These are phyloP conservation scores for Temnothorax nylanderi DNA, from an alignment of 1,140 invertebrate species.

Conservation along the genomic window DNA sequence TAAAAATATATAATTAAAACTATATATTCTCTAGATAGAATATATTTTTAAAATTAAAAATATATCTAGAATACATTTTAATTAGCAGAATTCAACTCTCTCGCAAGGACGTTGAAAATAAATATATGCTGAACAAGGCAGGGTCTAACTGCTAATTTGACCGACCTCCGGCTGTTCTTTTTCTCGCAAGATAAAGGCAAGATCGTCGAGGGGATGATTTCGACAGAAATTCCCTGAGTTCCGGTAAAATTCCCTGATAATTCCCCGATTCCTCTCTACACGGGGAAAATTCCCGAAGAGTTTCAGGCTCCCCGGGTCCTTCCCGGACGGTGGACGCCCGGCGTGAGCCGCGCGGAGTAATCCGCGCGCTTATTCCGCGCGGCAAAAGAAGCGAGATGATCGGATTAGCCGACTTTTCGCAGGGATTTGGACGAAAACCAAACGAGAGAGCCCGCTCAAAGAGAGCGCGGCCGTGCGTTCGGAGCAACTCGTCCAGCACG, in stretches of 20 bases:
- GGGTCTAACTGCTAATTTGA: background rate
- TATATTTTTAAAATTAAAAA: background rate
- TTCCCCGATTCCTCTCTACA: background rate
- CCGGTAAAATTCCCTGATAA: slow-evolving; percentile 13
- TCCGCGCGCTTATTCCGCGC: slow-evolving; percentile 36
- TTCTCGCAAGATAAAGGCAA: background rate
- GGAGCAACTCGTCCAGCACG: slow-evolving; percentile 81
- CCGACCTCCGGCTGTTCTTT: background rate
- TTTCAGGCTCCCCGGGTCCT: background rate
- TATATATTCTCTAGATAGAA: background rate
- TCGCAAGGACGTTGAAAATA: background rate
- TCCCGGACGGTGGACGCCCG: background rate
- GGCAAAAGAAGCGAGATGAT: slow-evolving; percentile 51
- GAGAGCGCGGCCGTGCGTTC: slow-evolving; percentile 34
- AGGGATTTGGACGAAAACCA: slow-evolving; percentile 60
- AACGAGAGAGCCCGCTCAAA: slow-evolving; percentile 67
- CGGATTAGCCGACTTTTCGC: slow-evolving; percentile 58
- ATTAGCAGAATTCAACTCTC: background rate
- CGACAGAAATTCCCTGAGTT: slow-evolving; percentile 8
- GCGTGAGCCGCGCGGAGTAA: background rate
- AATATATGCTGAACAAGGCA: background rate
- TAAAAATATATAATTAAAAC: background rate
- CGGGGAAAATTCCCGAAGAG: background rate
- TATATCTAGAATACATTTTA: background rate
- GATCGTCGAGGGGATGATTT: background rate